Percentiles rank a stretch among this genome's conserved stretches.
phyloP scores from a whole-genome alignment of 2,888 invertebrate genomes.

The Latrodectus hesperus region DNA sequence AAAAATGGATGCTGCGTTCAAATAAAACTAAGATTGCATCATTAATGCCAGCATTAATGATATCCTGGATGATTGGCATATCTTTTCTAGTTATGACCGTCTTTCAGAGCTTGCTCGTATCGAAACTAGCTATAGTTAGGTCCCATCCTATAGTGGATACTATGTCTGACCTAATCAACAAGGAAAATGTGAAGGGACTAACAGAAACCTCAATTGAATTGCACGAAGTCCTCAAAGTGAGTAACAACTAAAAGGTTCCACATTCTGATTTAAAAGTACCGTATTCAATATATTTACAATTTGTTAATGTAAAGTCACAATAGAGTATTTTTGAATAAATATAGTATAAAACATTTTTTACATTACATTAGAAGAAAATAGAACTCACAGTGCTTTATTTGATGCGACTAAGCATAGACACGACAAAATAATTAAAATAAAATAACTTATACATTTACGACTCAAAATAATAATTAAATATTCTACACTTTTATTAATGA shows the following conservation, averaged over 20 bases:
- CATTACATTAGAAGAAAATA: too few species aligned
- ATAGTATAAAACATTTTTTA: too few species aligned
- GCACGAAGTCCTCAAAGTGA: slow-evolving; percentile 40
- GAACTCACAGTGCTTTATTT: too few species aligned
- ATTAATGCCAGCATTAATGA: slow-evolving; percentile 2
- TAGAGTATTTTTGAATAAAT: too few species aligned
- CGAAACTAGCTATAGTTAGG: slow-evolving; percentile 32
- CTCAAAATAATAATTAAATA: too few species aligned
- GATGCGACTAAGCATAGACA: too few species aligned
- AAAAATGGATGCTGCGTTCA: slow-evolving; percentile 17
- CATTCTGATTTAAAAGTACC: too few species aligned
- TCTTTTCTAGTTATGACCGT: slow-evolving; percentile 51
- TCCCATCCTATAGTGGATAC: slow-evolving; percentile 12
- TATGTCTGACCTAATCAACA: slow-evolving; percentile 10
- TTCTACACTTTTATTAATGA: too few species aligned
- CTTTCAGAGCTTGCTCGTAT: slow-evolving; percentile 47
- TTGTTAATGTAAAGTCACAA: too few species aligned
- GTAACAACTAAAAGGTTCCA: neutral
- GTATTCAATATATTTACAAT: too few species aligned
- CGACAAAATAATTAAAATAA: too few species aligned
- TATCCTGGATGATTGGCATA: slow-evolving; percentile 25
- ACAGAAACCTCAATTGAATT: slow-evolving; percentile 21
- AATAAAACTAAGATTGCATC: neutral
- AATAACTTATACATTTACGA: too few species aligned
- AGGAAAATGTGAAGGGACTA: neutral